A percentile compares a stretch with the other conserved stretches of the same genome.
phyloP scores from a whole-genome alignment of 2,888 invertebrate genomes.

The Campaea margaritaria region DNA sequence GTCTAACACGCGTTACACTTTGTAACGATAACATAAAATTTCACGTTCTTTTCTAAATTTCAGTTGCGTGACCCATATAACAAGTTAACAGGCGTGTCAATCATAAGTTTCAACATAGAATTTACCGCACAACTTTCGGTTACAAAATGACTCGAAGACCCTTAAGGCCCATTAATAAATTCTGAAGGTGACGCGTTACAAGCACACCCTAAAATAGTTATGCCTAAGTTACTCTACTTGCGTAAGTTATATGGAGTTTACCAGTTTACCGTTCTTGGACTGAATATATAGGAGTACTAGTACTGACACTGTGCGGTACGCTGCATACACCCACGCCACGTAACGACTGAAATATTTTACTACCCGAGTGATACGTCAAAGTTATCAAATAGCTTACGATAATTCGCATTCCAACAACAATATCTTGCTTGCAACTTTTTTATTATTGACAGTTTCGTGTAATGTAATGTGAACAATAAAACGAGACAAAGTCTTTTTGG shows the following conservation, averaged over 20 bases:
- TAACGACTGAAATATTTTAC: conserved; percentile 35
- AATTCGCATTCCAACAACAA: conserved; percentile 8
- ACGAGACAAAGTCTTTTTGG: conserved; percentile 5
- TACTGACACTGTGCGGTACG: neutral
- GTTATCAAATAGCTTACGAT: conserved; percentile 22
- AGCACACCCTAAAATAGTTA: conserved; percentile 33
- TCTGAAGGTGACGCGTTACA: conserved; percentile 31
- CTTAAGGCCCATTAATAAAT: conserved; percentile 34
- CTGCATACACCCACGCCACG: conserved; percentile 1
- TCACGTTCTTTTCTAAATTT: conserved; percentile 23
- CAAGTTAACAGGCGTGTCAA: conserved; percentile 50
- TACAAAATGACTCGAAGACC: conserved; percentile 23
- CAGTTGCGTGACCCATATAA: conserved; percentile 47
- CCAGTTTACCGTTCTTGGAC: conserved; percentile 9
- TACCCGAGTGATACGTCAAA: conserved; percentile 27
- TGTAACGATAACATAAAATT: conserved; percentile 15
- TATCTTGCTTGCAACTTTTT: conserved; percentile 19
- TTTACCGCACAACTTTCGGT: conserved; percentile 38
- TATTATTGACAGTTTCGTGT: conserved; percentile 17
- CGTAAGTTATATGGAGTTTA: conserved; percentile 19
- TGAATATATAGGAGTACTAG: neutral
- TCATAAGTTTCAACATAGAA: conserved; percentile 49
- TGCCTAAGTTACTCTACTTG: conserved; percentile 20
- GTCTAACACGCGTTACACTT: neutral
- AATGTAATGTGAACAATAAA: conserved; percentile 16